Evolutionary conservation across 2,888 invertebrate species (phyloP).

Genomic region (Dinocampus coccinellae): DNA sequence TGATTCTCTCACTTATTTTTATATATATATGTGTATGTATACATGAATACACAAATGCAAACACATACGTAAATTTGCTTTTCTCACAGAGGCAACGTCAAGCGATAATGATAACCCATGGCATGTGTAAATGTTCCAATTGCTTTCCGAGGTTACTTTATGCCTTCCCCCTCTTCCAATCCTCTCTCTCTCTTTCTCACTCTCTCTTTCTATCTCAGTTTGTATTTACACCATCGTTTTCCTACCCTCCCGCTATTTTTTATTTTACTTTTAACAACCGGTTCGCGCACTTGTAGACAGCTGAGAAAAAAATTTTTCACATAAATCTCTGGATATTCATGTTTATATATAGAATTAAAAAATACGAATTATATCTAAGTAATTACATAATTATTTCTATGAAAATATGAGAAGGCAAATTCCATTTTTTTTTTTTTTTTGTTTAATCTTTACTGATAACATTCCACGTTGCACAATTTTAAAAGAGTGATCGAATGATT

Average conservation of each 20-base stretch:
- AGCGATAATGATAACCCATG: conserved; percentile 51
- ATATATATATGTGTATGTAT: background rate
- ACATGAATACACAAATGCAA: background rate
- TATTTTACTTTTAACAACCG: background rate
- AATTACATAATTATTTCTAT: background rate
- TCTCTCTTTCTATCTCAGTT: background rate
- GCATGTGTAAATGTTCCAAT: conserved; percentile 42
- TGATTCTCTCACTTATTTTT: background rate
- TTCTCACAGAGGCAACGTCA: background rate
- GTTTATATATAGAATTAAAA: background rate
- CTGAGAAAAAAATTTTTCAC: background rate
- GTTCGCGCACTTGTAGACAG: conserved; percentile 13
- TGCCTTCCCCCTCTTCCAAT: conserved; percentile 12
- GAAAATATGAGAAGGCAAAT: too few species aligned
- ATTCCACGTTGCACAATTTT: too few species aligned
- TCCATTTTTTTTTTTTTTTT: too few species aligned
- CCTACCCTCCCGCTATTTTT: background rate
- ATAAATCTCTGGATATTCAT: background rate
- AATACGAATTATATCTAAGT: background rate
- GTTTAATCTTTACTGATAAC: too few species aligned
- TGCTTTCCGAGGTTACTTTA: conserved; percentile 36
- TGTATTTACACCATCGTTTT: conserved; percentile 19
- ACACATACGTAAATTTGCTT: background rate
- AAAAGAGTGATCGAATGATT: conserved; percentile 3
- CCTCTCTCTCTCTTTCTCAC: conserved; percentile 12